Evolutionary conservation across 2,797 vertebrate genomes (phyloP).

Genomic region (Peromyscus nudipes): DNA sequence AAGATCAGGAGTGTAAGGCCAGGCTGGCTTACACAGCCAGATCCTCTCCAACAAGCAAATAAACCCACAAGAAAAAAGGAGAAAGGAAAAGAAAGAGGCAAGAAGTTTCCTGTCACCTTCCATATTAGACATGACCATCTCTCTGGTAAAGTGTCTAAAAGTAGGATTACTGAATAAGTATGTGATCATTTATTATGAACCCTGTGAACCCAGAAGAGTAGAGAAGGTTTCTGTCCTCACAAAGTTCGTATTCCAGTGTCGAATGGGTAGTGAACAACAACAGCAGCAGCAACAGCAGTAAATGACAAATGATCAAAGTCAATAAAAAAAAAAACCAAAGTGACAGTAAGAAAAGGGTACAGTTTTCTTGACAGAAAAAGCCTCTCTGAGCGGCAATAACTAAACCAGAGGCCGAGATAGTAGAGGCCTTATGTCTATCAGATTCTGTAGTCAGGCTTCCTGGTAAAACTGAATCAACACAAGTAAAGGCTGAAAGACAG

Average conservation of each 20-base stretch:
- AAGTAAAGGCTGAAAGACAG: slow-evolving; percentile 17
- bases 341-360: not conserved
- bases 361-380: slow-evolving; percentile 6
- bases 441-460: not conserved
- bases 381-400: slow-evolving; percentile 20
- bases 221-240: not conserved
- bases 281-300: not conserved
- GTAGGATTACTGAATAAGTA: slow-evolving; percentile 28
- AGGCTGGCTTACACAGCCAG: not conserved
- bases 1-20: not conserved
- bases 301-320: not conserved
- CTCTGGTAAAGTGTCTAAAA: not conserved
- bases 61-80: not conserved
- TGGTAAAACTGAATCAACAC: slow-evolving; percentile 8
- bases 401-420: slow-evolving; percentile 45
- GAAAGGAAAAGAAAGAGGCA: not conserved
- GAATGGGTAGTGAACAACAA: not conserved
- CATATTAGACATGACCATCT: not conserved
- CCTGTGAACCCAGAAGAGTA: not conserved
- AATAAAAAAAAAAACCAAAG: slow-evolving; percentile 30
- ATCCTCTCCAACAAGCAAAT: not conserved
- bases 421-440: not conserved
- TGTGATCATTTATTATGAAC: not conserved
- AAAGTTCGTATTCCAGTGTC: not conserved
- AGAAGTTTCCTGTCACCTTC: not conserved